Evolutionary conservation across 2,113 vertebrate species (phyloP).

Genomic region (Elachura formosa): DNA sequence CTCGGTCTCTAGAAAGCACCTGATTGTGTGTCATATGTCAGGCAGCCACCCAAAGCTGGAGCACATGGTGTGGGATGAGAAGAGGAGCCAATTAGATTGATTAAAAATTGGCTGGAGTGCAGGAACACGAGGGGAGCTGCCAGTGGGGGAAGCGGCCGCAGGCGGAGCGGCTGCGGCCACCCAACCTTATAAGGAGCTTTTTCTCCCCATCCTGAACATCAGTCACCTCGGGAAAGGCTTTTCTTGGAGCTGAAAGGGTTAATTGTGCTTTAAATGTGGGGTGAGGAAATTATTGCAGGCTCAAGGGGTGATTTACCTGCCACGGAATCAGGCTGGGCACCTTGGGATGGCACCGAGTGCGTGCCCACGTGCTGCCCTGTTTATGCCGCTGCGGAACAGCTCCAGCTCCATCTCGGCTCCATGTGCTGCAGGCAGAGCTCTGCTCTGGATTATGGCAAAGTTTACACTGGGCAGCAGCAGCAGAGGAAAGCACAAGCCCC

Average conservation of each 20-base stretch:
- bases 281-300: not conserved
- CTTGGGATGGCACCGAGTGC: fast-evolving
- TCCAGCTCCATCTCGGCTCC: not conserved
- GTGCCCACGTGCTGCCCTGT: not conserved
- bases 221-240: not conserved
- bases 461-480: not conserved
- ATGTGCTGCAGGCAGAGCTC: not conserved
- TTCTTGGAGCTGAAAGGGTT: not conserved
- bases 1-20: not conserved
- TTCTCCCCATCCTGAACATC: not conserved
- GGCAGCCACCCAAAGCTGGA: constrained; percentile 28
- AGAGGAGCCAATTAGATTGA: constrained; percentile 51
- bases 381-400: not conserved
- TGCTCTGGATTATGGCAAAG: not conserved
- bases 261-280: fast-evolving
- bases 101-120: constrained; percentile 39
- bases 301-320: not conserved
- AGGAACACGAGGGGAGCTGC: not conserved
- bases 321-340: fast-evolving
- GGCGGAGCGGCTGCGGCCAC: not conserved
- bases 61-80: not conserved
- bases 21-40: not conserved
- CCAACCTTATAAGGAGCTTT: not conserved
- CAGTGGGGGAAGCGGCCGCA: not conserved
- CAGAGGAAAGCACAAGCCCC: not conserved